These are phyloP conservation scores for Cyaniris semiargus DNA, from an alignment of 2,888 invertebrate genomes.

Conservation along the genomic window DNA sequence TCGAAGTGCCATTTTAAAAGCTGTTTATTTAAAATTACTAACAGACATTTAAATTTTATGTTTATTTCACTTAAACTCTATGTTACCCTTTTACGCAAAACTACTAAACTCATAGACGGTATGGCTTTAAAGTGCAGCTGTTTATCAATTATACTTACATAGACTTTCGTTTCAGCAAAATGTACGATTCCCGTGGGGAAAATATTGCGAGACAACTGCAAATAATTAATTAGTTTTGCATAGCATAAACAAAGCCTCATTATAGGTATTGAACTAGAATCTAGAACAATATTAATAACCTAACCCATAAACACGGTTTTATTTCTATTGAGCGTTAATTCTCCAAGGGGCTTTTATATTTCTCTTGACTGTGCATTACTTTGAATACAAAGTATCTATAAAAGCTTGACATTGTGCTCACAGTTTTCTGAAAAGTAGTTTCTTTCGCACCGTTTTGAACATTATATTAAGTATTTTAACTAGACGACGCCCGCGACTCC, in stretches of 20 bases:
- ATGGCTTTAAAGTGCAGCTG: too few species aligned
- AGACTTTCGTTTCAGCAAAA: too few species aligned
- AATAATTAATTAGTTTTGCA: neutral
- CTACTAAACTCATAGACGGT: too few species aligned
- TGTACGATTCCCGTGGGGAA: too few species aligned
- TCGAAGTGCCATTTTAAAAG: too few species aligned
- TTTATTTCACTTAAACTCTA: too few species aligned
- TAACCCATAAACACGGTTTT: neutral
- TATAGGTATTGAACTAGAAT: neutral
- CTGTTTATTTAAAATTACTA: too few species aligned
- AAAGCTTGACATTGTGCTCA: neutral
- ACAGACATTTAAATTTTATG: too few species aligned
- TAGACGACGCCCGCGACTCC: too few species aligned
- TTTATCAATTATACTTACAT: too few species aligned
- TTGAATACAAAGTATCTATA: neutral
- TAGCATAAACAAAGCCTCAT: neutral
- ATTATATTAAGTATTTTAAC: too few species aligned
- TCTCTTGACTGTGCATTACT: neutral
- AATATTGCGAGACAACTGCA: neutral
- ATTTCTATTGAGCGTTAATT: neutral
- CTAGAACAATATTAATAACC: constrained; percentile 2
- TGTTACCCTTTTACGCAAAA: too few species aligned
- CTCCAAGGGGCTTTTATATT: neutral
- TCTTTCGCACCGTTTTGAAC: neutral
- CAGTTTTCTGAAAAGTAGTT: neutral